These are phyloP conservation scores for Betta splendens DNA, from an alignment of 2,797 vertebrate genomes.

Conservation along the genomic window DNA sequence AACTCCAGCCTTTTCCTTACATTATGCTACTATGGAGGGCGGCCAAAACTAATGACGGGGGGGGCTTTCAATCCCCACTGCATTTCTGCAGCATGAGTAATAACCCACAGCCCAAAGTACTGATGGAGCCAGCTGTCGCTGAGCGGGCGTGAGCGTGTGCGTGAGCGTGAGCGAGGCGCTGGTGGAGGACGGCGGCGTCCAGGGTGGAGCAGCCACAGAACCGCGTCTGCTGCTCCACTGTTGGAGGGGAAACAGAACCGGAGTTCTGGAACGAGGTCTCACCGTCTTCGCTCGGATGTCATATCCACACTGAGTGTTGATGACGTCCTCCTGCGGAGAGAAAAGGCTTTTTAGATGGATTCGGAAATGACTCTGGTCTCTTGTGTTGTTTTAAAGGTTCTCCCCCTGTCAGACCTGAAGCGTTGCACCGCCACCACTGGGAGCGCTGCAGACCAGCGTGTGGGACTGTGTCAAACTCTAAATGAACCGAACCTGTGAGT, in stretches of 20 bases:
- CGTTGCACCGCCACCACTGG: neutral
- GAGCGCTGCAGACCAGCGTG: neutral
- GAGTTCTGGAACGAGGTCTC: slow-evolving; percentile 67
- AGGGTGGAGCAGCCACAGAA: slow-evolving; percentile 55
- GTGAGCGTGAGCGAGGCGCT: no score
- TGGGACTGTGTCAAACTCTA: neutral
- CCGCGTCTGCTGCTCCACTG: no score
- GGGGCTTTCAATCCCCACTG: slow-evolving; percentile 47
- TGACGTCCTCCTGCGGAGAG: slow-evolving; percentile 92
- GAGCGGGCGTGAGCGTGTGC: no score
- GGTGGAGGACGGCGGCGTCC: slow-evolving; percentile 57
- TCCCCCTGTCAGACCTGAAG: neutral
- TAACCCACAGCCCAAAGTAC: slow-evolving; percentile 52
- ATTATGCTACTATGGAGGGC: slow-evolving; percentile 48
- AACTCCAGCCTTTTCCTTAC: slow-evolving; percentile 61
- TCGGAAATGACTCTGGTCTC: no score
- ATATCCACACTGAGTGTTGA: slow-evolving; percentile 99
- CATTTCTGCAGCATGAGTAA: slow-evolving; percentile 79
- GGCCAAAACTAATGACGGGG: slow-evolving; percentile 59
- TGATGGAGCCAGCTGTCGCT: slow-evolving; percentile 67
- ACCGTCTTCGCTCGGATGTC: slow-evolving; percentile 95
- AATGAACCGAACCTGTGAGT: neutral
- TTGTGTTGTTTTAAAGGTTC: no score
- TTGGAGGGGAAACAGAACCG: no score
- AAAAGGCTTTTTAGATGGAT: slow-evolving; percentile 6